Conservation (phyloP, 2,888 invertebrate species). For the Vanessa cardui region DNA sequence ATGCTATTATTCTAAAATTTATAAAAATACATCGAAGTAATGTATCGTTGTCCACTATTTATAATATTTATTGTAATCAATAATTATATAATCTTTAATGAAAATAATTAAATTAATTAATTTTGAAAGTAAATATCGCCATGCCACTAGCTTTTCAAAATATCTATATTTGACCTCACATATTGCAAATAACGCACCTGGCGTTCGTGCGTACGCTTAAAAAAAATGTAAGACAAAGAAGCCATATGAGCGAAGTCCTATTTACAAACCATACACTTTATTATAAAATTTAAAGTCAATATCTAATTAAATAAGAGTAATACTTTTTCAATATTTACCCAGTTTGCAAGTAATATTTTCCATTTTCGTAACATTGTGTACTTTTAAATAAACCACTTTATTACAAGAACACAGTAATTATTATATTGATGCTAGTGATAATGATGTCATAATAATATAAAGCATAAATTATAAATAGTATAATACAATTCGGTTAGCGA, state of each 20-base stretch:
- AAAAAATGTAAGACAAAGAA: slow-evolving; percentile 19
- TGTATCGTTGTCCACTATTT: no score
- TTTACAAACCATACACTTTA: neutral
- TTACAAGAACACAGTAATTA: slow-evolving; percentile 29
- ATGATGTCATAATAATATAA: slow-evolving; percentile 24
- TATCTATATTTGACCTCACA: neutral
- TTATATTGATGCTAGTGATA: slow-evolving; percentile 15
- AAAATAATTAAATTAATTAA: no score
- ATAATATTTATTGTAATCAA: no score
- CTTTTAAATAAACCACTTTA: slow-evolving; percentile 2
- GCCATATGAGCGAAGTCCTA: slow-evolving; percentile 14
- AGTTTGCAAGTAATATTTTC: slow-evolving; percentile 71
- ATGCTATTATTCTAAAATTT: neutral
- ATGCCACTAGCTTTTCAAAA: no score
- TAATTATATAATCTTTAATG: no score
- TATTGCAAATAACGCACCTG: slow-evolving; percentile 19
- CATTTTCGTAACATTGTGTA: slow-evolving; percentile 69
- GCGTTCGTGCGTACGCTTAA: slow-evolving; percentile 15
- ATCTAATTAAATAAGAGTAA: neutral
- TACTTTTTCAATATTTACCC: slow-evolving; percentile 57
- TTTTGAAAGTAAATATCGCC: no score
- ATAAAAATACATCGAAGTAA: no score
- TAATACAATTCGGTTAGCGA: slow-evolving; percentile 55
- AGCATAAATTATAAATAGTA: slow-evolving; percentile 35
- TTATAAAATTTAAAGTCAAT: neutral